Percentiles rank a stretch among this genome's conserved stretches.
phyloP scores from a whole-genome alignment of 2,113 vertebrate species.

The Andinoacara biseriatus region DNA sequence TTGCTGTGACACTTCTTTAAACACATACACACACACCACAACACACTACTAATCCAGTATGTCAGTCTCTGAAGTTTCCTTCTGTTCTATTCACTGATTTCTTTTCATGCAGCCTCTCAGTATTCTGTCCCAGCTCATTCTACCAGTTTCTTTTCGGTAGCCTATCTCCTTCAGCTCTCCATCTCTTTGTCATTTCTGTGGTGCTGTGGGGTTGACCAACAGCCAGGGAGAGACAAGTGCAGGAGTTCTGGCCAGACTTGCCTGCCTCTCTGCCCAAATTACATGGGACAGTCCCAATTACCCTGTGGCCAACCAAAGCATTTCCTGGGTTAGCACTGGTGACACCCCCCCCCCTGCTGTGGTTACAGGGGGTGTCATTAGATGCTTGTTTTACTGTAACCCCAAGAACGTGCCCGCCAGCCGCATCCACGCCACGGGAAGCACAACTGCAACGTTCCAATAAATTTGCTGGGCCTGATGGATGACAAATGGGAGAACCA shows the following conservation, averaged over 20 bases:
- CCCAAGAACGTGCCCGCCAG: conserved; percentile 78
- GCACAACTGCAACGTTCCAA: conserved; percentile 67
- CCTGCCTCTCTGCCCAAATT: conserved; percentile 81
- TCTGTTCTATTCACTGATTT: conserved; percentile 41
- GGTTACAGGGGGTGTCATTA: conserved; percentile 80
- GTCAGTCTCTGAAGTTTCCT: conserved; percentile 42
- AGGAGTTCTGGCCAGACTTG: conserved; percentile 71
- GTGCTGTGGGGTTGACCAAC: conserved; percentile 76
- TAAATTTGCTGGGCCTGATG: conserved; percentile 61
- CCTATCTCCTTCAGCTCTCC: conserved; percentile 30
- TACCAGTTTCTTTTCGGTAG: conserved; percentile 28
- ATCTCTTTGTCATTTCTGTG: conserved; percentile 60
- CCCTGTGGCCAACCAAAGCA: conserved; percentile 86
- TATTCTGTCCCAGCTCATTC: conserved; percentile 15
- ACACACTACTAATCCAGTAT: conserved; percentile 43
- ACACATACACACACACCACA: conserved; percentile 30
- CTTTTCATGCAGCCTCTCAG: conserved; percentile 28
- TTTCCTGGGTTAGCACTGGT: conserved; percentile 83
- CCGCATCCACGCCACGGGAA: conserved; percentile 78
- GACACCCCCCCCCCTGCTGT: conserved; percentile 72
- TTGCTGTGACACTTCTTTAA: conserved; percentile 55
- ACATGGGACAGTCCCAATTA: conserved; percentile 86
- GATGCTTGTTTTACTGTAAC: conserved; percentile 82
- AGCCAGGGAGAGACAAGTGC: conserved; percentile 84
- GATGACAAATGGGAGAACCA: conserved; percentile 67